Conservation (phyloP, 2,888 invertebrate species). For the Drosophila subquinaria region DNA sequence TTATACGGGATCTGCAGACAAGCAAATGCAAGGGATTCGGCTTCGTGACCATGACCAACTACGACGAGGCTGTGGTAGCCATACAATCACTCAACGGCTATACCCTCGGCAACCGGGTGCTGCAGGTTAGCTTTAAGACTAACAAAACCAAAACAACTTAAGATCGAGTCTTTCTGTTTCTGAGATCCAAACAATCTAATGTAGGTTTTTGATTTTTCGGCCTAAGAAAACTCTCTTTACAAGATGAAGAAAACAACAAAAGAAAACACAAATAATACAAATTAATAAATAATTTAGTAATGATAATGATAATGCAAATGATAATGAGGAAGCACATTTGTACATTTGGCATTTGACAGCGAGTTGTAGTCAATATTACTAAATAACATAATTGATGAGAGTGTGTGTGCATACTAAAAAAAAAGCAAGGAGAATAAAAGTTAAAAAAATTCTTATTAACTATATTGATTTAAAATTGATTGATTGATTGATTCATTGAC, state of each 20-base stretch:
- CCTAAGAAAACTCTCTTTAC: constrained; percentile 10
- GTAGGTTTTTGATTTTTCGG: constrained; percentile 15
- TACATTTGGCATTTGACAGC: constrained; percentile 42
- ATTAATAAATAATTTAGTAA: constrained; percentile 10
- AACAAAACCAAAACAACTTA: constrained; percentile 91
- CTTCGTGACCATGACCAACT: constrained; percentile 99
- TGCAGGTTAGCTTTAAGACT: constrained; percentile 99
- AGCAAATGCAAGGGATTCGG: constrained; percentile 99
- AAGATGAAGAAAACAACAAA: neutral
- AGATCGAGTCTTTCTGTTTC: constrained; percentile 29
- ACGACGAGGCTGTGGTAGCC: constrained; percentile 98
- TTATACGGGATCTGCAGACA: constrained; percentile 97
- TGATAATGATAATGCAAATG: constrained; percentile 29
- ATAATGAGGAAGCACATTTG: constrained; percentile 27
- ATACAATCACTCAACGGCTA: constrained; percentile 98
- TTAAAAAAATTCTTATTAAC: constrained; percentile 5
- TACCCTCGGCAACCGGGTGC: constrained; percentile 96
- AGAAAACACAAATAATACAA: neutral
- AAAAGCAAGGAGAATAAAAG: constrained; percentile 18
- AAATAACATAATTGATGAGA: constrained; percentile 20
- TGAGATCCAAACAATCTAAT: constrained; percentile 1
- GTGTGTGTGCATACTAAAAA: constrained; percentile 50
- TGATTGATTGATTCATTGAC: constrained; percentile 28
- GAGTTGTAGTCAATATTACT: constrained; percentile 71
- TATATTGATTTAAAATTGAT: constrained; percentile 62